Evolutionary conservation across 2,797 vertebrate species (phyloP).

Genomic region (Smutsia temminckii): DNA sequence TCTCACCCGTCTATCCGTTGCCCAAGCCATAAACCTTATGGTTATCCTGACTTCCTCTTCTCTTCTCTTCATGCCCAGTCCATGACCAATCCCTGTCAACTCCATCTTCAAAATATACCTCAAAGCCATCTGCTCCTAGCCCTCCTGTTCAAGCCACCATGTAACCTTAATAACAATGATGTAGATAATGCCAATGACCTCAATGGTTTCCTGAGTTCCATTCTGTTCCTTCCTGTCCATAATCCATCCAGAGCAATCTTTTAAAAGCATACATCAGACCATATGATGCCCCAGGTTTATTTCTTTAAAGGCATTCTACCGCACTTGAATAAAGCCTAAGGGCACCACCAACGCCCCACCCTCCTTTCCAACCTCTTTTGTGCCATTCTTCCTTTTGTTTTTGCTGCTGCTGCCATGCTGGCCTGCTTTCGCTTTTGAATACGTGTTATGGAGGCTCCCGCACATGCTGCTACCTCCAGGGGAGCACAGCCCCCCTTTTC

Average conservation of each 20-base stretch:
- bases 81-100: neutral
- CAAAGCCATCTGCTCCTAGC: neutral
- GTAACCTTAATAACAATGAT: neutral
- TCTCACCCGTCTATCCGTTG: neutral
- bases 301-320: neutral
- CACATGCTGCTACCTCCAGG: neutral
- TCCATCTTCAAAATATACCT: neutral
- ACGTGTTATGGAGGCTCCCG: rapidly evolving
- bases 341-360: rapidly evolving
- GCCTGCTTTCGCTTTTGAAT: neutral
- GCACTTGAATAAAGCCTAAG: neutral
- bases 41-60: neutral
- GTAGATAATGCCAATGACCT: neutral
- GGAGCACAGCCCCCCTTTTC: neutral
- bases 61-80: neutral
- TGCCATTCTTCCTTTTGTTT: neutral
- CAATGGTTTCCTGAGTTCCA: neutral
- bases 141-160: neutral
- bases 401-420: rapidly evolving
- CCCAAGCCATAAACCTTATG: neutral
- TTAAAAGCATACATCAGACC: neutral
- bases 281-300: neutral
- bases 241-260: neutral
- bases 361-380: neutral
- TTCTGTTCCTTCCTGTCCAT: neutral